Conservation (phyloP, 1,140 invertebrate genomes). For the Phymastichus coffea region DNA sequence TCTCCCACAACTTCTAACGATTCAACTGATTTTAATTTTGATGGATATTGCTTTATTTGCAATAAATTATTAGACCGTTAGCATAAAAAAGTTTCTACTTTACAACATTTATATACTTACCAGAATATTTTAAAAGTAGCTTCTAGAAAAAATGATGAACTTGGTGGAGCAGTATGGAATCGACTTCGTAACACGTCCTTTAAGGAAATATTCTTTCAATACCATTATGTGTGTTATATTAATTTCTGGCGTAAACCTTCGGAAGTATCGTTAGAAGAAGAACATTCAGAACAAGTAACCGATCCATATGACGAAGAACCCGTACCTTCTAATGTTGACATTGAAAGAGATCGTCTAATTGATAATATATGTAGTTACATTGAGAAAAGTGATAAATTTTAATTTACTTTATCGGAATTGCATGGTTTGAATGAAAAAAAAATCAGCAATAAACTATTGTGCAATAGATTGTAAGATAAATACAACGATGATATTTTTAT, state of each 20-base stretch:
- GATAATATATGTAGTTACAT: constrained; percentile 15
- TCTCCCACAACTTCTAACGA: not conserved
- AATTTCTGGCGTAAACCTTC: not conserved
- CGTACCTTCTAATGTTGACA: too few relatives aligned
- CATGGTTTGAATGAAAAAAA: too few relatives aligned
- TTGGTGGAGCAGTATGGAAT: too few relatives aligned
- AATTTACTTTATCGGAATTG: constrained; percentile 17
- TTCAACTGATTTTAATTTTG: not conserved
- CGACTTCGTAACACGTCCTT: too few relatives aligned
- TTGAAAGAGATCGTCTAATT: not conserved
- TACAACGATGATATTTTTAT: constrained; percentile 14
- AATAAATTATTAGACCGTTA: too few relatives aligned
- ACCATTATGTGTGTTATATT: not conserved
- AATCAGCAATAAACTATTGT: constrained; percentile 1
- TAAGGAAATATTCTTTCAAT: too few relatives aligned
- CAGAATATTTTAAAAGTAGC: not conserved
- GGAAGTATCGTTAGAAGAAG: not conserved
- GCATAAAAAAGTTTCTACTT: too few relatives aligned
- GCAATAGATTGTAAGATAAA: constrained; percentile 6
- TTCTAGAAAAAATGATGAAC: too few relatives aligned
- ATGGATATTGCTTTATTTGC: too few relatives aligned
- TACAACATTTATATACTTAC: not conserved
- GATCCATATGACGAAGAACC: too few relatives aligned
- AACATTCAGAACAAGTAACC: not conserved
- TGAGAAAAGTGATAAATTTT: constrained; percentile 13